Evolutionary conservation across 2,888 invertebrate species (phyloP), one percentile per base, ranked within the genome.

Genomic region (Oscheius sp.): DNA sequence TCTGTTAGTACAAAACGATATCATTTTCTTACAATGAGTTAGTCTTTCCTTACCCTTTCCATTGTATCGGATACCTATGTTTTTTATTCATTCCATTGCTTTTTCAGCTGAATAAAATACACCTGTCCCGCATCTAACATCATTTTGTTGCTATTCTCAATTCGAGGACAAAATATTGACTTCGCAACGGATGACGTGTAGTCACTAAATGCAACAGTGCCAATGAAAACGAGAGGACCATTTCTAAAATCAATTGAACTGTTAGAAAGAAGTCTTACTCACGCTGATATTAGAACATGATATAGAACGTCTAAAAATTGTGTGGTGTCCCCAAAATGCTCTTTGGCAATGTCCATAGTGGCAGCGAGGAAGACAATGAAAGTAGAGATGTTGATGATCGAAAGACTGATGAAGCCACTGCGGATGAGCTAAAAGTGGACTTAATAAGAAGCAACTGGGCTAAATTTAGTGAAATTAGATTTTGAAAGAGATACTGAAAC

Each of bases 61-160:
- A n/a, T n/a, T n/a, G n/a, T n/a, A n/a, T n/a, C n/a, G n/a, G n/a
- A n/a, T n/a, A n/a, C n/a, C n/a, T n/a, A n/a, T n/a, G n/a, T n/a
- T n/a, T n/a, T n/a, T n/a, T n/a, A n/a, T n/a, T n/a, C n/a, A 12
- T 41, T 12, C 54, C 54, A 54, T 54, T 54, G 54, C 20, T 54
- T 20, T 5, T 54, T n/a, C 33, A 54, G 33, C 20, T 54, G 54
- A 2, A 33, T n/a, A 24, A 54, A 54, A 9, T 54, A 54, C 1
- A 54, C 54, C 12, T 32, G 14, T 30, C 54, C 54, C 17, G n/a
- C 17, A 1, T 30, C 32, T 2, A 36, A 24, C 8, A 1, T 30
- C n/a, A 20, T 24, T 47, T 47, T 47, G 5, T 47, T 12, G 14
- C 17, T 24, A n/a, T 41, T 41, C n/a, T 41, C 20, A 6, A 41